phyloP scores from a whole-genome alignment of 2,888 invertebrate species.

The Drosophila lacicola region DNA sequence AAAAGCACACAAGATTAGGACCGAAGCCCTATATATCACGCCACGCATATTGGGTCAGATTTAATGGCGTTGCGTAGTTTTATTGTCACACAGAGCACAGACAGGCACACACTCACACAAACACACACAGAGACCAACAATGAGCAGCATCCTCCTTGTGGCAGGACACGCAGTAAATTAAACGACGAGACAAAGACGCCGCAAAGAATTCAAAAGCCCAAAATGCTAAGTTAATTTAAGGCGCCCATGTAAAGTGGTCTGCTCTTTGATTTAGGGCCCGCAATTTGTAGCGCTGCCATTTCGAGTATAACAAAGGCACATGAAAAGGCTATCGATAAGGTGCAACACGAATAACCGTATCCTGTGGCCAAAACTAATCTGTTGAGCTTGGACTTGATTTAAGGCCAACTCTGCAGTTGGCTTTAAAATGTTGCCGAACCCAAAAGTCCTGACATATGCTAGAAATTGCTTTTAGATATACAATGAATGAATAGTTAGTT shows the following conservation, averaged over 20 bases:
- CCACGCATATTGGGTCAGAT: slow-evolving; percentile 69
- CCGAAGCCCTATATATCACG: slow-evolving; percentile 67
- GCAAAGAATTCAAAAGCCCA: slow-evolving; percentile 49
- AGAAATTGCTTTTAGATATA: too few relatives aligned
- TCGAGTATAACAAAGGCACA: slow-evolving; percentile 5
- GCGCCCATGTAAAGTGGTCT: slow-evolving; percentile 56
- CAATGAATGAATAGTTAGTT: background rate
- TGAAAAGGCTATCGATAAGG: slow-evolving; percentile 23
- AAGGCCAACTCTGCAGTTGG: background rate
- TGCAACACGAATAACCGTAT: slow-evolving; percentile 7
- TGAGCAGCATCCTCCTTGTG: slow-evolving; percentile 13
- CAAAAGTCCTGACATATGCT: too few relatives aligned
- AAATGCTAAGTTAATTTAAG: slow-evolving; percentile 66
- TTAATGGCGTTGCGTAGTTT: slow-evolving; percentile 63
- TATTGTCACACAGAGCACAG: slow-evolving; percentile 47
- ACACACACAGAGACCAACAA: background rate
- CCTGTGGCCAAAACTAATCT: slow-evolving; percentile 14
- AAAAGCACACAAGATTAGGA: slow-evolving; percentile 73
- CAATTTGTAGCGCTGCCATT: slow-evolving; percentile 40
- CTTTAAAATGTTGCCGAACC: background rate
- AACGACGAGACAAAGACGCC: slow-evolving; percentile 14
- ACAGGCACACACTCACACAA: slow-evolving; percentile 12
- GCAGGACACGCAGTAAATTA: slow-evolving; percentile 61
- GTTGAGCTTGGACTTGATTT: slow-evolving; percentile 27
- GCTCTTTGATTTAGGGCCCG: slow-evolving; percentile 54